Conservation (phyloP, 2,888 invertebrate species). For the Byasa hedistus region DNA sequence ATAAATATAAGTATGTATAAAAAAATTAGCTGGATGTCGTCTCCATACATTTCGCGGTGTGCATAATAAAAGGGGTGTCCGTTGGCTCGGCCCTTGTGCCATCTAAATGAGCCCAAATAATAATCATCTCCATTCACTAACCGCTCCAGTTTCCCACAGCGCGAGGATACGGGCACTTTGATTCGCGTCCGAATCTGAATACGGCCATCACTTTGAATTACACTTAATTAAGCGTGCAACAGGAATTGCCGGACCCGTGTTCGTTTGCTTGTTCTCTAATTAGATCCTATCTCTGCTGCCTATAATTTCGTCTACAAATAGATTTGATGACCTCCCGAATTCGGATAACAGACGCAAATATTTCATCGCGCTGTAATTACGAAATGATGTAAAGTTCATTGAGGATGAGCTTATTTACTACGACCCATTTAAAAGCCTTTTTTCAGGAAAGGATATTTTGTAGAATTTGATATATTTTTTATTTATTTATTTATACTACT, state of each 20-base stretch:
- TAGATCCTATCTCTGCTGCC: constrained; percentile 37
- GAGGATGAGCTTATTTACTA: too few relatives aligned
- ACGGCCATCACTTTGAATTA: constrained; percentile 61
- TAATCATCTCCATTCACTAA: constrained; percentile 70
- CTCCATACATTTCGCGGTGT: constrained; percentile 45
- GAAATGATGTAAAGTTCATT: neutral
- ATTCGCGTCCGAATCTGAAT: constrained; percentile 72
- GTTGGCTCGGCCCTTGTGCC: constrained; percentile 66
- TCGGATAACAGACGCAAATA: constrained; percentile 8
- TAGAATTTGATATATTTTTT: too few relatives aligned
- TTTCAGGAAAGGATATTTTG: too few relatives aligned
- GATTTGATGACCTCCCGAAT: constrained; percentile 19
- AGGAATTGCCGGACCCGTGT: constrained; percentile 49
- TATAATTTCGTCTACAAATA: constrained; percentile 21
- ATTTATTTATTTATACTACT: too few relatives aligned
- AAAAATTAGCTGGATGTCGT: neutral
- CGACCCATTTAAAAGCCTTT: too few relatives aligned
- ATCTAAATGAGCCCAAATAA: constrained; percentile 74
- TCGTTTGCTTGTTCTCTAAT: constrained; percentile 45
- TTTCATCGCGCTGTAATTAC: constrained; percentile 8
- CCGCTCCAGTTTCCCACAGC: constrained; percentile 71
- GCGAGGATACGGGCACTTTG: constrained; percentile 74
- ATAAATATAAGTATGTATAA: too few relatives aligned
- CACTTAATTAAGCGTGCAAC: constrained; percentile 66
- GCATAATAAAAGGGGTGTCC: constrained; percentile 55